Conservation (phyloP, 2,888 invertebrate species). For the Nomada ferruginata region DNA sequence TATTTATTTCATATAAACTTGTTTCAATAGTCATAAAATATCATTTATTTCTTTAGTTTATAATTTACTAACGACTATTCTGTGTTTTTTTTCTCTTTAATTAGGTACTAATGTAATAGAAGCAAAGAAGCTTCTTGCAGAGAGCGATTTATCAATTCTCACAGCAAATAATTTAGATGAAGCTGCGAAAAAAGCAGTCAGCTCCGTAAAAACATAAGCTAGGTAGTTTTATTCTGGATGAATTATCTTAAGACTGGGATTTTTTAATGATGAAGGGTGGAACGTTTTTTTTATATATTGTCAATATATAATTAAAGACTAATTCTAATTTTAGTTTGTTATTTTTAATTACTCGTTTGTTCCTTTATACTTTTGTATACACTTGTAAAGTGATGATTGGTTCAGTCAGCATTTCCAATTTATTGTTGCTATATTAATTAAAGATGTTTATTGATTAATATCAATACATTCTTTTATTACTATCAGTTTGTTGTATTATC, state of each 20-base stretch:
- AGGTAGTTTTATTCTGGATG: not conserved
- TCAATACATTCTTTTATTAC: not conserved
- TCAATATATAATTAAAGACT: not conserved
- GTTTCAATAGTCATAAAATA: not conserved
- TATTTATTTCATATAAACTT: constrained; percentile 8
- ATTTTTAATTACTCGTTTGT: not conserved
- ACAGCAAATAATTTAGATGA: constrained; percentile 95
- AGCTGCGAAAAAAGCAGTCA: constrained; percentile 95
- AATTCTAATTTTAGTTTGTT: not conserved
- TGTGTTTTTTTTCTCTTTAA: constrained; percentile 59
- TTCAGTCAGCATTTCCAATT: not conserved
- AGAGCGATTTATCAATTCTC: constrained; percentile 93
- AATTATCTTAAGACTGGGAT: not conserved
- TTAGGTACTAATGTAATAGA: constrained; percentile 92
- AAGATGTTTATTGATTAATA: not conserved
- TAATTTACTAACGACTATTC: constrained; percentile 44
- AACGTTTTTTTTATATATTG: not conserved
- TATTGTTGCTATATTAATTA: not conserved
- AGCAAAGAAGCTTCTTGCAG: constrained; percentile 92
- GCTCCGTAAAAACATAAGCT: constrained; percentile 67
- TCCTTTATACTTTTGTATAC: not conserved
- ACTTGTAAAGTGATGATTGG: not conserved
- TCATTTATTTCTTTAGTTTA: constrained; percentile 22
- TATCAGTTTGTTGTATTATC: not conserved
- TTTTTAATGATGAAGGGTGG: constrained; percentile 19